phyloP scores from a whole-genome alignment of 2,888 invertebrate genomes.

The Saturnia pavonia region DNA sequence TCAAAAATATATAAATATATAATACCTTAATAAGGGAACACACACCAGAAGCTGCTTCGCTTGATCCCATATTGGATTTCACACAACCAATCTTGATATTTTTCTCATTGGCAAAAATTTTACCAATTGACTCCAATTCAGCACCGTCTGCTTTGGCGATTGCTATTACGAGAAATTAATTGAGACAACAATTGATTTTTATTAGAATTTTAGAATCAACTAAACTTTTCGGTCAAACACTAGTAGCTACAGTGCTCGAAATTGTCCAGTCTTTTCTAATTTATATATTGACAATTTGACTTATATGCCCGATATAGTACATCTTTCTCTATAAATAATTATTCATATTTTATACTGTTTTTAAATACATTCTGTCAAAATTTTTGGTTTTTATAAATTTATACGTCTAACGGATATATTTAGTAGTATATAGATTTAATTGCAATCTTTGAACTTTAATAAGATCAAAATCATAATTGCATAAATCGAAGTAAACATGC shows the following conservation, averaged over 20 bases:
- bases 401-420: background rate
- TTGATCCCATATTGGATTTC: conserved; percentile 64
- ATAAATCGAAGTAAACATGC: background rate
- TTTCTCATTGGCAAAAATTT: conserved; percentile 75
- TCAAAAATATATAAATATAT: no score
- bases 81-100: conserved; percentile 77
- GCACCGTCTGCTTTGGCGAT: conserved; percentile 83
- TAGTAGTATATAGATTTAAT: background rate
- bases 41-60: conserved; percentile 60
- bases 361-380: no score
- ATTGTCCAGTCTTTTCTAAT: no score
- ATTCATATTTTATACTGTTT: no score
- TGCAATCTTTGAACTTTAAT: background rate
- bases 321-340: no score
- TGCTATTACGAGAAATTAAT: conserved; percentile 41
- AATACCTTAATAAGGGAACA: conserved; percentile 81
- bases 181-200: background rate
- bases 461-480: background rate
- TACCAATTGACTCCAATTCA: conserved; percentile 82
- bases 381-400: no score
- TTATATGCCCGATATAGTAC: no score
- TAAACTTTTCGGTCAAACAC: no score
- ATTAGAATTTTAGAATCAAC: no score
- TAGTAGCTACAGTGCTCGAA: no score
- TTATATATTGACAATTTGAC: no score